Evolutionary conservation across 2,797 vertebrate genomes (phyloP).

Genomic region (Hemibagrus guttatus): DNA sequence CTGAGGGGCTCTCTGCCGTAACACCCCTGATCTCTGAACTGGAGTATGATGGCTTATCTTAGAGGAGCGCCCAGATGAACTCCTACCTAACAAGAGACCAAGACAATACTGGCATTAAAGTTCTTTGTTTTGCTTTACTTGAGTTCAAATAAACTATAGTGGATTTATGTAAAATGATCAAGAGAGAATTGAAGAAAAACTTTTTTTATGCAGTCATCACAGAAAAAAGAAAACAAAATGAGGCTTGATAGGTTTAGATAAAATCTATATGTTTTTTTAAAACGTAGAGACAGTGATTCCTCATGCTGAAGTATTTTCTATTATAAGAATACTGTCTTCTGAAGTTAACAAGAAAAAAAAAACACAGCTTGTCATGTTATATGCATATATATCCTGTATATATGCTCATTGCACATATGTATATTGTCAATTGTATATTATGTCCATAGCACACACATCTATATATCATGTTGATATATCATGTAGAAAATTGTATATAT

Average conservation of each 20-base stretch:
- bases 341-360: no score
- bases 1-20: constrained; percentile 80
- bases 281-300: neutral
- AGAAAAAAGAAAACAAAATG: neutral
- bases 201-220: neutral
- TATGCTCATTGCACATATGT: no score
- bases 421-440: no score
- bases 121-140: neutral
- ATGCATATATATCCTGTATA: no score
- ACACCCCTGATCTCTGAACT: constrained; percentile 62
- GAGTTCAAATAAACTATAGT: neutral
- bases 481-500: no score
- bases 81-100: constrained; percentile 71
- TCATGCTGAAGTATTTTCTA: neutral
- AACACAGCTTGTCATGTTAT: no score
- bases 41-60: constrained; percentile 60
- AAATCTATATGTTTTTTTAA: neutral
- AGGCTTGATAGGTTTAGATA: neutral
- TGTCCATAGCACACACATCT: no score
- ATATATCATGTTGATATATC: no score
- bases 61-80: constrained; percentile 58
- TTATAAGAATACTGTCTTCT: neutral
- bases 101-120: constrained; percentile 14
- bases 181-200: neutral
- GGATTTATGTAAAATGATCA: neutral